phyloP scores from a whole-genome alignment of 2,888 invertebrate species.

The Bellardia pandia region DNA sequence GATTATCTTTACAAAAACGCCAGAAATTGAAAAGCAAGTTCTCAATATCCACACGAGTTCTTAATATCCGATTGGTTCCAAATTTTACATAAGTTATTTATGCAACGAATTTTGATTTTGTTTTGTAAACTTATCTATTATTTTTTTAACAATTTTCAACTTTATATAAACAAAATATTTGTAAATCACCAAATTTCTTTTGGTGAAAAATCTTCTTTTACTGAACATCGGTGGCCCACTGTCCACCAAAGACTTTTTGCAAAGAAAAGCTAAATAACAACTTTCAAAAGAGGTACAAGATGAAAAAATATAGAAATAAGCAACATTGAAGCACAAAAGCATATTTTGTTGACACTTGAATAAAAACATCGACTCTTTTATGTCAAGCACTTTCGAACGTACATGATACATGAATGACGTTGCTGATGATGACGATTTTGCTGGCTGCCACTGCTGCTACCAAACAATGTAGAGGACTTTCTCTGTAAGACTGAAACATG shows the following conservation, averaged over 20 bases:
- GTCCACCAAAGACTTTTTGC: slow-evolving; percentile 16
- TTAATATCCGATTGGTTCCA: too few relatives aligned
- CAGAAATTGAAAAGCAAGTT: too few relatives aligned
- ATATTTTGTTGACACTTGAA: slow-evolving; percentile 70
- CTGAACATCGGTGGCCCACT: not conserved
- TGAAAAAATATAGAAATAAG: slow-evolving; percentile 40
- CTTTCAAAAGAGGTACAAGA: slow-evolving; percentile 8
- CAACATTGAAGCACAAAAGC: slow-evolving; percentile 55
- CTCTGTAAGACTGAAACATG: slow-evolving; percentile 24
- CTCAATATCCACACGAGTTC: too few relatives aligned
- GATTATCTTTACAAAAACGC: too few relatives aligned
- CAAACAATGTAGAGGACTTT: slow-evolving; percentile 46
- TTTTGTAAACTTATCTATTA: too few relatives aligned
- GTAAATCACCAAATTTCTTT: too few relatives aligned
- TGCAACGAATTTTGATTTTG: too few relatives aligned
- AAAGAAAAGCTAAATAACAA: slow-evolving; percentile 21
- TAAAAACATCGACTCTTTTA: slow-evolving; percentile 63
- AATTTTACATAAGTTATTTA: too few relatives aligned
- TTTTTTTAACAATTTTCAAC: too few relatives aligned
- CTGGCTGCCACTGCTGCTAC: slow-evolving; percentile 21
- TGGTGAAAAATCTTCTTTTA: too few relatives aligned
- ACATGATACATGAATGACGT: slow-evolving; percentile 55
- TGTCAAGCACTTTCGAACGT: slow-evolving; percentile 53
- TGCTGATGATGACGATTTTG: slow-evolving; percentile 45
- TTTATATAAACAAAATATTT: too few relatives aligned